These are phyloP conservation scores for Limnephilus auricula DNA, from an alignment of 2,888 invertebrate genomes.

Conservation along the genomic window DNA sequence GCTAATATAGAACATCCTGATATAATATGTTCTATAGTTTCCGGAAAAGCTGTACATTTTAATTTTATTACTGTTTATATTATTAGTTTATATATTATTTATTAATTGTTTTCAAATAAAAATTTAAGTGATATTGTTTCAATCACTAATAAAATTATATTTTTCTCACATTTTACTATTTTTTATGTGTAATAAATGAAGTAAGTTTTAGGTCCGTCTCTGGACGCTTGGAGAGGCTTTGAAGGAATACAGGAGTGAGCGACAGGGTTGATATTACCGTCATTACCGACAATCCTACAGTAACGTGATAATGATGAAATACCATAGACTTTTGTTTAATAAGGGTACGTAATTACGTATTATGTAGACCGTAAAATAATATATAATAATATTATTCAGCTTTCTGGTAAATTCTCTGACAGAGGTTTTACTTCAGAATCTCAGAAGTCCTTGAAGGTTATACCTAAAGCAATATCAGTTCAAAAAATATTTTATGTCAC, in stretches of 20 bases:
- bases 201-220: background rate
- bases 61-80: too few species aligned
- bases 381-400: background rate
- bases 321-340: background rate
- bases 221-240: background rate
- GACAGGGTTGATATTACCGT: background rate
- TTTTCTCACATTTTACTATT: background rate
- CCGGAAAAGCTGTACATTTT: too few species aligned
- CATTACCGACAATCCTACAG: background rate
- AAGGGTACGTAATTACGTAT: background rate
- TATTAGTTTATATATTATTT: too few species aligned
- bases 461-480: background rate
- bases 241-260: background rate
- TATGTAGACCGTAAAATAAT: background rate
- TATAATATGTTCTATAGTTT: too few species aligned
- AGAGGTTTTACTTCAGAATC: background rate
- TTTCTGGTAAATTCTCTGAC: background rate
- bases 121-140: too few species aligned
- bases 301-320: background rate
- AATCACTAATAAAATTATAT: background rate
- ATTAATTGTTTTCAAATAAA: too few species aligned
- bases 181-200: background rate
- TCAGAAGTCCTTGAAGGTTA: background rate
- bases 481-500: background rate
- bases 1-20: too few species aligned